Evolutionary conservation across 2,113 vertebrate species (phyloP).

Genomic region (Odontophorus gujanensis): DNA sequence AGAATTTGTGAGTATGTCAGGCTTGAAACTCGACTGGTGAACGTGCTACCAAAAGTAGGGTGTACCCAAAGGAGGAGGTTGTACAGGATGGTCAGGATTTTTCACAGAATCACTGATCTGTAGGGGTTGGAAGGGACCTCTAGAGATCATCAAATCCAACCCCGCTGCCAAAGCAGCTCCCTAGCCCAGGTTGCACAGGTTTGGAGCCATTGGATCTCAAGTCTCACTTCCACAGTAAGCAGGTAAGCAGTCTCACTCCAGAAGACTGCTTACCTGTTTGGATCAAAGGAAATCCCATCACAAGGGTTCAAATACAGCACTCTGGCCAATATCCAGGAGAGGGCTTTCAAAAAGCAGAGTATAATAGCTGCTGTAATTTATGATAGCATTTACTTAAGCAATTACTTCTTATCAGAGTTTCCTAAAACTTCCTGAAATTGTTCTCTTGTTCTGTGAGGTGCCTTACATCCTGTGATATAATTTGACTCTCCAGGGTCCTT

Average conservation of each 20-base stretch:
- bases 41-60: background rate
- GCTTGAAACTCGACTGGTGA: background rate
- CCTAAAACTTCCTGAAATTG: constrained; percentile 62
- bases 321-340: constrained; percentile 28
- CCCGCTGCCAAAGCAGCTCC: no score
- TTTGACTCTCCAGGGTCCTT: background rate
- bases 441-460: constrained; percentile 52
- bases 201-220: background rate
- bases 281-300: background rate
- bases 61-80: background rate
- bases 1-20: background rate
- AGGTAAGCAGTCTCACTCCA: background rate
- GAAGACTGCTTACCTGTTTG: background rate
- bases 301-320: background rate
- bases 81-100: background rate
- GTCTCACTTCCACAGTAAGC: background rate
- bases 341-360: background rate
- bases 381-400: constrained; percentile 32
- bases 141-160: no score
- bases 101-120: background rate
- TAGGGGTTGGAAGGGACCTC: no score
- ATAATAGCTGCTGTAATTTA: constrained; percentile 46
- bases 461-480: constrained; percentile 41
- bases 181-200: no score
- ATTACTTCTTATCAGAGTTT: constrained; percentile 57